Base-by-base conservation (phyloP, 1,140 invertebrate species). In the Drosophila rufa region DNA sequence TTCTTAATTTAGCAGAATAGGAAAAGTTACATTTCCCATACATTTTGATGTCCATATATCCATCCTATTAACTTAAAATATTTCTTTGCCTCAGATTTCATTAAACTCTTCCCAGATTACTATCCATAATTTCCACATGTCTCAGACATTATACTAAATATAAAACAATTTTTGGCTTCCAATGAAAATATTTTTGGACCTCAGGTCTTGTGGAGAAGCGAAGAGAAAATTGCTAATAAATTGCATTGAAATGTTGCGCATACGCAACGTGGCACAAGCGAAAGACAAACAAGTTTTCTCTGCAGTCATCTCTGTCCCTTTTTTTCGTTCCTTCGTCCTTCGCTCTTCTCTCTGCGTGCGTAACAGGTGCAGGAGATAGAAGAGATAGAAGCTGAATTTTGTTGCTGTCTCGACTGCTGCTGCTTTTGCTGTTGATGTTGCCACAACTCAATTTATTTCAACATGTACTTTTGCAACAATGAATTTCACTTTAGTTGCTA, bases 401-500 rank as follows among this genome's bases (percentile, higher is more conserved):
- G 61, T 75, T 68, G 65, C 58, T 42, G 59, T 75, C 46, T 75
- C 61, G 70, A 17, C 47, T 80, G 69, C 56, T 79, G 48, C 48
- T 65, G 40, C 45, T 47, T 43, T 57, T 76, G 57, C 36, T 81
- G 67, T 62, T 70, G 59, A 66, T 80, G 47, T 59, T 70, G 85
- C 85, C 85, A 89, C 85, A 89, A 89, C 85, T 89, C 85, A 89
- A 89, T 89, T 89, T 89, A 90, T 90, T 90, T 90, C 85, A 90
- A 85, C 86, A 89, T 90, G 82, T 91, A 91, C 85, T 85, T 82
- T 90, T 91, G 81, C 82, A 90, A 90, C 85, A 90, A 90, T 90
- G 85, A 89, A 90, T 90, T 90, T 90, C 85, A 90, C 86, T 90
- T 90, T 90, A 90, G 85, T 90, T 90, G 85, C 85, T 90, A 90